Conservation (phyloP, 2,888 invertebrate genomes). For the Psococerastis gibbosa region DNA sequence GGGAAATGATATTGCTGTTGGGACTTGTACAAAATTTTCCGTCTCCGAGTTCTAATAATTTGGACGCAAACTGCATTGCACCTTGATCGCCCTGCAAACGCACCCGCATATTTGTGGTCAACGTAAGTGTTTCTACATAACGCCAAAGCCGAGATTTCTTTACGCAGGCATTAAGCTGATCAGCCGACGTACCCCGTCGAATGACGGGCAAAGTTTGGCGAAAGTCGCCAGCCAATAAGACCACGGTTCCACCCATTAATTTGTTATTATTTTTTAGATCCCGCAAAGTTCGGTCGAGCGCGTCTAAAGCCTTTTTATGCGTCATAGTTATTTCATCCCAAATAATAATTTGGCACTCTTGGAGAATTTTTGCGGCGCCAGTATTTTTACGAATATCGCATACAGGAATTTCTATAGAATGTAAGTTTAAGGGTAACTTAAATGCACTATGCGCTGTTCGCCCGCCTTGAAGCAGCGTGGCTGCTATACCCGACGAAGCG, state of each 20-base stretch:
- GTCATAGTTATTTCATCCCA: slow-evolving; percentile 27
- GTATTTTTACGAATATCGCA: slow-evolving; percentile 21
- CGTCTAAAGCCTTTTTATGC: slow-evolving; percentile 22
- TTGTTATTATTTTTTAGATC: slow-evolving; percentile 16
- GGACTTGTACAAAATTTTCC: background rate
- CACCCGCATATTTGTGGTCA: background rate
- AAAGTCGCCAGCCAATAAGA: slow-evolving; percentile 21
- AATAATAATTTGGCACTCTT: slow-evolving; percentile 21
- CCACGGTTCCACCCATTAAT: slow-evolving; percentile 17
- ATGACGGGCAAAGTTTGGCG: slow-evolving; percentile 20
- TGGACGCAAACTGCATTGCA: background rate
- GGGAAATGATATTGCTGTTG: background rate
- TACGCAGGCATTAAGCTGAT: background rate
- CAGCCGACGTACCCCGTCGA: slow-evolving; percentile 14
- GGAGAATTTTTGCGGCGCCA: slow-evolving; percentile 20
- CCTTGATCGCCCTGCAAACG: background rate
- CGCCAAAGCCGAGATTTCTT: background rate
- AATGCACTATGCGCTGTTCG: slow-evolving; percentile 24
- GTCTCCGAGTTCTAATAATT: background rate
- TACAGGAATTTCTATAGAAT: slow-evolving; percentile 18
- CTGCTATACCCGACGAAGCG: slow-evolving; percentile 27
- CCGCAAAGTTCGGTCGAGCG: slow-evolving; percentile 20
- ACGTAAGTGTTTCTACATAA: background rate
- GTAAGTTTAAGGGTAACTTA: slow-evolving; percentile 23
- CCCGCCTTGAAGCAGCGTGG: slow-evolving; percentile 24